Conservation (phyloP, 2,888 invertebrate genomes). For the Chironomus tentans region DNA sequence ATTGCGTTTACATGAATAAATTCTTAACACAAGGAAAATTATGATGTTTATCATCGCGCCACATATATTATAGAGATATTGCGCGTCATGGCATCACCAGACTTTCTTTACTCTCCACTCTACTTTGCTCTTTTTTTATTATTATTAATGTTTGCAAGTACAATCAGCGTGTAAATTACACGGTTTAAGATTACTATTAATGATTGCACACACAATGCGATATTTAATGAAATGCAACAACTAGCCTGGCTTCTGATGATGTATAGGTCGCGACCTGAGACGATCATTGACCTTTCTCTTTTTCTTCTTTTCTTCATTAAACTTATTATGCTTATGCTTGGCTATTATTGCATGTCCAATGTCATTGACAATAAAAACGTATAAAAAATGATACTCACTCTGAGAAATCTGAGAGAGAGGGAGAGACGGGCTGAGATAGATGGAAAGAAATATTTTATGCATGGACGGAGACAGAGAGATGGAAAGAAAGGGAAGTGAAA, state of each 20-base stretch:
- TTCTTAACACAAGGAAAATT: neutral
- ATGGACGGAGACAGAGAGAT: too few species aligned
- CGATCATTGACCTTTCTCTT: neutral
- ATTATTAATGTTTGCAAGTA: neutral
- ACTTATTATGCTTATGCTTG: neutral
- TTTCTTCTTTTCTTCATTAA: neutral
- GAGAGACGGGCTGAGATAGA: too few species aligned
- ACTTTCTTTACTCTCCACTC: too few species aligned
- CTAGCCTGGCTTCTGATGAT: neutral
- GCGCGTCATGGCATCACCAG: too few species aligned
- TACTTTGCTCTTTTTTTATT: neutral
- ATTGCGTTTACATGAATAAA: neutral
- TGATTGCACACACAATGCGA: neutral
- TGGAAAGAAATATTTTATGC: too few species aligned
- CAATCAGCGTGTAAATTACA: constrained; percentile 5
- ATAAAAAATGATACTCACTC: neutral
- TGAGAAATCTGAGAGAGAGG: too few species aligned
- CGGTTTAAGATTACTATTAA: neutral
- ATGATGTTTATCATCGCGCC: constrained; percentile 11
- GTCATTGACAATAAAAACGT: neutral
- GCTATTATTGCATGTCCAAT: neutral
- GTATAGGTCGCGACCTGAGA: constrained; percentile 8
- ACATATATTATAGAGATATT: neutral
- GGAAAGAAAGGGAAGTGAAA: too few species aligned
- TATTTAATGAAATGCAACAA: neutral